Conservation (phyloP, 2,888 invertebrate genomes). For the Diloba caeruleocephala region DNA sequence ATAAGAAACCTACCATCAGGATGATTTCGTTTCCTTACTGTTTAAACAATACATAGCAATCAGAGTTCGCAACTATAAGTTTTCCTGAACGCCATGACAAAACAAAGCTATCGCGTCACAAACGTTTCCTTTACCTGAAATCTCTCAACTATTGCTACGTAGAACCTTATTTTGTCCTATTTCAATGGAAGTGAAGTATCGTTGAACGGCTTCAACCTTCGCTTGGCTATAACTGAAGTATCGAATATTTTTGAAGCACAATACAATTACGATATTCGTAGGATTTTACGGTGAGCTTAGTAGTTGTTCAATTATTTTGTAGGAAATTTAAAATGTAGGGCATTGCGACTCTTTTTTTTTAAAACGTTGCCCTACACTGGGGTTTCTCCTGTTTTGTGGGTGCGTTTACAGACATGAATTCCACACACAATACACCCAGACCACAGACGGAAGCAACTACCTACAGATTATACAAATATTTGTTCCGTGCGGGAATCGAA, state of each 20-base stretch:
- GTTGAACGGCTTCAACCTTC: not conserved
- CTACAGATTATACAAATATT: too few relatives aligned
- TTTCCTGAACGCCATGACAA: conserved; percentile 2
- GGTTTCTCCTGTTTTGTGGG: conserved; percentile 5
- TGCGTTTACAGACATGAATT: too few relatives aligned
- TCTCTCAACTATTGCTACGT: conserved; percentile 2
- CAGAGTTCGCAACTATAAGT: conserved; percentile 22
- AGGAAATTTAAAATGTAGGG: not conserved
- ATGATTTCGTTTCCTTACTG: too few relatives aligned
- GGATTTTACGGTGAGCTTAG: too few relatives aligned
- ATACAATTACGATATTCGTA: too few relatives aligned
- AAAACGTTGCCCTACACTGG: too few relatives aligned
- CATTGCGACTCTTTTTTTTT: conserved; percentile 10
- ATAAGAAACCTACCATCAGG: too few relatives aligned
- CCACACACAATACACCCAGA: too few relatives aligned
- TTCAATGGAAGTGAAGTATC: not conserved
- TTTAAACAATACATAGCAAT: conserved; percentile 14
- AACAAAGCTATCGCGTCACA: conserved; percentile 8
- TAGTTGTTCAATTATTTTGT: too few relatives aligned
- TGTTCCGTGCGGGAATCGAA: too few relatives aligned
- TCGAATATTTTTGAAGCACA: too few relatives aligned
- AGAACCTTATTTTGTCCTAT: not conserved
- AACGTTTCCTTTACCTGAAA: conserved; percentile 15
- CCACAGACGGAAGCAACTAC: too few relatives aligned
- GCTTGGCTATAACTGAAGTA: not conserved